A percentile compares a stretch with the other conserved stretches of the same genome.
Conservation (phyloP, 2,888 invertebrate species). For the Cordylochernes scorpioides region DNA sequence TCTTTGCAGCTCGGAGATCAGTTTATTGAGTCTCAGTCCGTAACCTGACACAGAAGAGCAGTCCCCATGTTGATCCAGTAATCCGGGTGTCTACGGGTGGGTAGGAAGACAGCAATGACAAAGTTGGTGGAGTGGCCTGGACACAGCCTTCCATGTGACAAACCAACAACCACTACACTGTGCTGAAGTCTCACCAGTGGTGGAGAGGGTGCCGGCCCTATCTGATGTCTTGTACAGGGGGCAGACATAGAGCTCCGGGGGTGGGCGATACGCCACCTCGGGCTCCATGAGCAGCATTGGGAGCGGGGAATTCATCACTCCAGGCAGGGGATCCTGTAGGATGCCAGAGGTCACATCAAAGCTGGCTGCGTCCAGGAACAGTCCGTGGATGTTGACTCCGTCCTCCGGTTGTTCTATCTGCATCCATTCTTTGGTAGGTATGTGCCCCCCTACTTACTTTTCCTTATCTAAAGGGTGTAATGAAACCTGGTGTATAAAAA, state of each 20-base stretch:
- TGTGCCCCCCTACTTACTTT: no score
- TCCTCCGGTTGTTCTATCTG: conserved; percentile 16
- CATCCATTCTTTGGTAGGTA: no score
- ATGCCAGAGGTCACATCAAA: conserved; percentile 15
- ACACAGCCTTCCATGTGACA: no score
- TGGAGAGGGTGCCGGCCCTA: conserved; percentile 23
- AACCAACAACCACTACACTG: not conserved
- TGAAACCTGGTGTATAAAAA: no score
- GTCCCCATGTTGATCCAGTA: conserved; percentile 73
- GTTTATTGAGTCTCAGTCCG: conserved; percentile 31
- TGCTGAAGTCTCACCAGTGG: conserved; percentile 20
- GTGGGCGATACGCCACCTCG: conserved; percentile 26
- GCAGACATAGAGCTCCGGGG: conserved; percentile 18
- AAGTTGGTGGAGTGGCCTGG: conserved; percentile 25
- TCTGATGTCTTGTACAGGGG: conserved; percentile 24
- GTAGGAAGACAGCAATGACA: conserved; percentile 21
- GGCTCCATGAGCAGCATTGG: conserved; percentile 41
- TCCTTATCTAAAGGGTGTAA: no score
- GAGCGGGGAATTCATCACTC: conserved; percentile 44
- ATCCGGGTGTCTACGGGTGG: conserved; percentile 32
- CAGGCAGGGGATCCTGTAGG: conserved; percentile 23
- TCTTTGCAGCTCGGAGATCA: no score
- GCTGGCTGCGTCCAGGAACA: conserved; percentile 23
- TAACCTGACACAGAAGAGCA: conserved; percentile 52
- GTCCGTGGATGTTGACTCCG: conserved; percentile 23